phyloP scores from a whole-genome alignment of 2,113 vertebrate genomes.

The Bambusicola thoracicus region DNA sequence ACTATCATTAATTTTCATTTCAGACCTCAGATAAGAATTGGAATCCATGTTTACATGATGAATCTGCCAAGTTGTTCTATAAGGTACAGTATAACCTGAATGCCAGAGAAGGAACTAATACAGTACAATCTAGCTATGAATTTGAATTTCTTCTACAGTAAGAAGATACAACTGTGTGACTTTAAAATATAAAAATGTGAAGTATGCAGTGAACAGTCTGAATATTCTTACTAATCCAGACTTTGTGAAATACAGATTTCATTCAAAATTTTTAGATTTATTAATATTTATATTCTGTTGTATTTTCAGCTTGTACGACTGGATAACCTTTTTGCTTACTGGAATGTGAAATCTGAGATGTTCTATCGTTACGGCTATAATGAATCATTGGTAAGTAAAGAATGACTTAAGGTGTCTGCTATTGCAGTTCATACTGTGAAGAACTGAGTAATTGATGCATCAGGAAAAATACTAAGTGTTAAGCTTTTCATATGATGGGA shows the following conservation, averaged over 20 bases:
- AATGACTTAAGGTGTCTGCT: not conserved
- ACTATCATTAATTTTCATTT: conserved; percentile 6
- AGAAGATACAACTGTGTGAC: not conserved
- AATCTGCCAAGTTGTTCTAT: conserved; percentile 90
- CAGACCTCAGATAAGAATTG: conserved; percentile 94
- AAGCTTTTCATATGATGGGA: not conserved
- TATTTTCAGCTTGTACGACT: conserved; percentile 88
- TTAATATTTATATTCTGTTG: not conserved
- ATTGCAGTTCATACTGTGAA: not conserved
- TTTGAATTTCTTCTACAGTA: not conserved
- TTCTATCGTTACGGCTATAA: conserved; percentile 85
- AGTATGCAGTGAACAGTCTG: not conserved
- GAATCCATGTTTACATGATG: conserved; percentile 93
- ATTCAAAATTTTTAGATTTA: not conserved
- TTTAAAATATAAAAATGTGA: not conserved
- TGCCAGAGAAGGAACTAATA: not conserved
- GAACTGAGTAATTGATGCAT: not conserved
- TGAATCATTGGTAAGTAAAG: conserved; percentile 88
- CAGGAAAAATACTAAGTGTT: not conserved
- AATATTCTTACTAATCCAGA: not conserved
- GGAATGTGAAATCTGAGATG: conserved; percentile 93
- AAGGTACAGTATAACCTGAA: conserved; percentile 82
- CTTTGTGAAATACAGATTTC: not conserved
- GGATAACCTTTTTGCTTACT: conserved; percentile 96
- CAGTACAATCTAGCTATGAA: not conserved